Percentiles rank a stretch among this genome's conserved stretches.
phyloP scores from a whole-genome alignment of 92 coral and sea anemone genomes.

The Montipora capitata region DNA sequence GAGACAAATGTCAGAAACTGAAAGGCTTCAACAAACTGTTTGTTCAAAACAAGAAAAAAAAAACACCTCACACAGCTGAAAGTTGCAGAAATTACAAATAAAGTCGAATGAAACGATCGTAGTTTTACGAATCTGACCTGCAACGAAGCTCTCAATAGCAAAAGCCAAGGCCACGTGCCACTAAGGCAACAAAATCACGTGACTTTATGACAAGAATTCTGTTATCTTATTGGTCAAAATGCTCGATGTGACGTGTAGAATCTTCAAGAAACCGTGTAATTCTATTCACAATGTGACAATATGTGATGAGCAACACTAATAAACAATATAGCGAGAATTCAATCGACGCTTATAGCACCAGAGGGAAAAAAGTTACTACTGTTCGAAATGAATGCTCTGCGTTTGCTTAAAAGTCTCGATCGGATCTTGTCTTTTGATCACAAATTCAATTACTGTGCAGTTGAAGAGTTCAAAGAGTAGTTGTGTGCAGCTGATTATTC shows the following conservation, averaged over 20 bases:
- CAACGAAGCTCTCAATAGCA: constrained; percentile 73
- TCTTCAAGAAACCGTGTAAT: constrained; percentile 31
- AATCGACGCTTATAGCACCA: constrained; percentile 18
- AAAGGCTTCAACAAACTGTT: not conserved
- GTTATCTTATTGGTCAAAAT: constrained; percentile 35
- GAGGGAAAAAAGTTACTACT: constrained; percentile 5
- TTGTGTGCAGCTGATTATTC: constrained; percentile 12
- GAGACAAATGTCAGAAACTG: constrained; percentile 30
- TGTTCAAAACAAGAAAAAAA: constrained; percentile 12
- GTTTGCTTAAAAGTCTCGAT: not conserved
- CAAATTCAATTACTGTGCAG: not conserved
- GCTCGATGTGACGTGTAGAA: constrained; percentile 23
- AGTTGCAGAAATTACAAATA: constrained; percentile 48
- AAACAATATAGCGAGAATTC: constrained; percentile 35
- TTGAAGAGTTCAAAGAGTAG: not conserved
- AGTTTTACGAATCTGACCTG: constrained; percentile 59
- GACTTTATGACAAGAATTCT: constrained; percentile 85
- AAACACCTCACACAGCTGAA: constrained; percentile 60
- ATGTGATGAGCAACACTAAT: constrained; percentile 20
- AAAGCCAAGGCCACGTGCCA: constrained; percentile 98
- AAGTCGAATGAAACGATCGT: constrained; percentile 42
- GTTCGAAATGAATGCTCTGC: constrained; percentile 1
- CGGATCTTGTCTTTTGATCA: not conserved
- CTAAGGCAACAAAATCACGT: constrained; percentile 96
- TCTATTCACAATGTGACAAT: constrained; percentile 40